A percentile compares a stretch with the other conserved stretches of the same genome.
phyloP scores from a whole-genome alignment of 2,113 vertebrate genomes.

The Sula dactylatra region DNA sequence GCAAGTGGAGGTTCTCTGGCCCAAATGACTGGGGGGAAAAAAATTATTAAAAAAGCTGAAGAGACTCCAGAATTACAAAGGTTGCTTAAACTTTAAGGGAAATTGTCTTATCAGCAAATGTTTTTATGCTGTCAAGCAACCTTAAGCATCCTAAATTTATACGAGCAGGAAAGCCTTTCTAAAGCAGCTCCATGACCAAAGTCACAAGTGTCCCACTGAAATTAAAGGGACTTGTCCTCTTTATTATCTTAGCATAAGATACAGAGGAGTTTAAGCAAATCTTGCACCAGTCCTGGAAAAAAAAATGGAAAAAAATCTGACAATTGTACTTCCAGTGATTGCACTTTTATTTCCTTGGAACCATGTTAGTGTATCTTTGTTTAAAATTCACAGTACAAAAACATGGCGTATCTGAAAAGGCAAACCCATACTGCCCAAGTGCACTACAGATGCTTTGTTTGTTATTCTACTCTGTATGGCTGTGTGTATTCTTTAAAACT shows the following conservation, averaged over 20 bases:
- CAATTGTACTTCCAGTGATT: neutral
- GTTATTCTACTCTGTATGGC: neutral
- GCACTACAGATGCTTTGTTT: neutral
- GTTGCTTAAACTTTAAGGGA: neutral
- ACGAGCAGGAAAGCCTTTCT: neutral
- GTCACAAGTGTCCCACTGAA: neutral
- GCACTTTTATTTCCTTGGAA: conserved; percentile 37
- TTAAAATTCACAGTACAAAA: conserved; percentile 7
- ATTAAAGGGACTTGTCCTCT: neutral
- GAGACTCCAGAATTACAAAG: neutral
- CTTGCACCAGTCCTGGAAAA: neutral
- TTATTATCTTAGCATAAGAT: neutral
- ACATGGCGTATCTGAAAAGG: neutral
- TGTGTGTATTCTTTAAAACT: neutral
- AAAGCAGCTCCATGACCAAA: neutral
- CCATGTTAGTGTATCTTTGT: neutral
- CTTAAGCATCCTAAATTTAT: neutral
- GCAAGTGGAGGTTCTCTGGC: neutral
- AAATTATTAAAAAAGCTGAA: neutral
- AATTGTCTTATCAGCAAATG: neutral
- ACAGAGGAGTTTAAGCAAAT: neutral
- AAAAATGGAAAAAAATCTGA: neutral
- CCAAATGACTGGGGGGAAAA: neutral
- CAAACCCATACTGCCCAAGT: neutral
- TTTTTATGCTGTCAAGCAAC: neutral